Evolutionary conservation across 2,113 vertebrate genomes (phyloP).

Genomic region (Rhineura floridana): DNA sequence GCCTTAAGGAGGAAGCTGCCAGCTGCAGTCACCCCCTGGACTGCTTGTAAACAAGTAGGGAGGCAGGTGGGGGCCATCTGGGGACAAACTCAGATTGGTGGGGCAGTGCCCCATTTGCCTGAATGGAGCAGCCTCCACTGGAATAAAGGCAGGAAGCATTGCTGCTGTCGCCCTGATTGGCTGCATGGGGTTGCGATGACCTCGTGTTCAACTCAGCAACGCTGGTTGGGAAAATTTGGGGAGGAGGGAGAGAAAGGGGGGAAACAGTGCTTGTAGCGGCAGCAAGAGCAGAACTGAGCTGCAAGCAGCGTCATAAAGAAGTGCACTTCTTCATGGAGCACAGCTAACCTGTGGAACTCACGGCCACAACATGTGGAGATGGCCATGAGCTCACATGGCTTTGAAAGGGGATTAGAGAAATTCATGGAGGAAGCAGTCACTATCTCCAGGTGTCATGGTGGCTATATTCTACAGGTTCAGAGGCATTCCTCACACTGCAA

Average conservation of each 20-base stretch:
- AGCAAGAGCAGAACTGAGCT: neutral
- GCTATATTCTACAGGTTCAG: neutral
- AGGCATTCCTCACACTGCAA: too few relatives aligned
- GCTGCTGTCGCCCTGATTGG: neutral
- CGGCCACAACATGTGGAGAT: neutral
- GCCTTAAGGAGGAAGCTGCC: too few relatives aligned
- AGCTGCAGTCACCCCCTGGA: too few relatives aligned
- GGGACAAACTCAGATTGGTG: too few relatives aligned
- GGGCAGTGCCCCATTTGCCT: too few relatives aligned
- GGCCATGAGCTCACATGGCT: neutral
- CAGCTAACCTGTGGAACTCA: neutral
- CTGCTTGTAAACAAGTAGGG: too few relatives aligned
- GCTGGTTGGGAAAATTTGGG: neutral
- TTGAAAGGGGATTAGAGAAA: neutral
- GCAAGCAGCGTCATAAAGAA: neutral
- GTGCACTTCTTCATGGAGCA: neutral
- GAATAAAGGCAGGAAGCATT: neutral
- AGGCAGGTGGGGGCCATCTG: too few relatives aligned
- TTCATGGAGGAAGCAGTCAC: neutral
- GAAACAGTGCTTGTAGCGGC: neutral
- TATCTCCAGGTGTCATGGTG: neutral
- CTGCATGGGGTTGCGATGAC: too few relatives aligned
- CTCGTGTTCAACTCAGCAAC: neutral
- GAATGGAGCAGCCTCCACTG: neutral
- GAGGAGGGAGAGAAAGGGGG: too few relatives aligned